Conservation (phyloP, 2,888 invertebrate species). For the Gryllus longicercus region DNA sequence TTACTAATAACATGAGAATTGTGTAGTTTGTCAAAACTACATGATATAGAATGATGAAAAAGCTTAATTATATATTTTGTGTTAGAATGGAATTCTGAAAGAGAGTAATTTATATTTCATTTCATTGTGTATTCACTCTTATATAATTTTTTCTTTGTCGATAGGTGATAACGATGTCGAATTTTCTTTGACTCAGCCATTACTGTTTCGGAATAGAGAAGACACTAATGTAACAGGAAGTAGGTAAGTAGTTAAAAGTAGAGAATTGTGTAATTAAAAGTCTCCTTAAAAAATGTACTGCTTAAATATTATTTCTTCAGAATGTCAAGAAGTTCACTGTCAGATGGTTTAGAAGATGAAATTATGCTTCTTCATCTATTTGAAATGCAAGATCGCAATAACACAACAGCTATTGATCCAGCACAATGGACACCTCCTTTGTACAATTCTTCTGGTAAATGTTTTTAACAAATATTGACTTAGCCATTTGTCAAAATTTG, state of each 20-base stretch:
- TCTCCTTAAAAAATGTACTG: neutral
- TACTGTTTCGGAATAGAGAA: constrained; percentile 44
- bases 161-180: constrained; percentile 67
- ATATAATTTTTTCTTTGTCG: constrained; percentile 21
- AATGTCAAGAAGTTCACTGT: constrained; percentile 36
- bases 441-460: constrained; percentile 26
- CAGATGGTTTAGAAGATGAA: constrained; percentile 52
- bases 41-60: too few relatives aligned
- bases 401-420: constrained; percentile 20
- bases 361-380: constrained; percentile 59
- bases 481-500: too few relatives aligned
- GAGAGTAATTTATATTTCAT: neutral
- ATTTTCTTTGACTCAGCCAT: constrained; percentile 38
- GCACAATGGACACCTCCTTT: constrained; percentile 24
- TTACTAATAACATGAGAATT: too few relatives aligned
- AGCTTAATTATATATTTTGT: too few relatives aligned
- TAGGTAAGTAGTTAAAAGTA: constrained; percentile 39
- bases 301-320: constrained; percentile 26
- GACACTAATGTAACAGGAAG: constrained; percentile 39
- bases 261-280: neutral
- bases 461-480: neutral
- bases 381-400: constrained; percentile 49
- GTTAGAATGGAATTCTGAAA: too few relatives aligned
- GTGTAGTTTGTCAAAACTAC: too few relatives aligned
- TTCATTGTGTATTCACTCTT: neutral